Base-by-base conservation (phyloP, 1,140 invertebrate genomes). In the Papilio xuthus region DNA sequence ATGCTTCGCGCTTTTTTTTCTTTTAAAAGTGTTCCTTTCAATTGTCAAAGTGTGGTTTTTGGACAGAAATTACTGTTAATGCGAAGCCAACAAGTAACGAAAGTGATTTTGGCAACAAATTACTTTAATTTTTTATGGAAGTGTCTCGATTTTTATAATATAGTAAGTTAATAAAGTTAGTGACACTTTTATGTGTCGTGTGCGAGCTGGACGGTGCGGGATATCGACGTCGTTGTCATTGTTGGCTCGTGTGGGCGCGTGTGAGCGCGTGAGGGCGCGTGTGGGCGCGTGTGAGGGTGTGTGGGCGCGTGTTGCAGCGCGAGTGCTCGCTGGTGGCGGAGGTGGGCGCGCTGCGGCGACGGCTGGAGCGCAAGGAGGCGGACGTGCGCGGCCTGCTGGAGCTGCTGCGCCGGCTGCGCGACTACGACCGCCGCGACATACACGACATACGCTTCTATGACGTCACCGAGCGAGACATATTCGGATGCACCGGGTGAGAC, bases 361-460 rank as follows among this genome's bases (percentile, higher is more conserved):
- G 86, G 6, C 79, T 92, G 28, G 85, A 84, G 77, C 87, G 90
- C 26, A 90, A 90, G 80, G 90, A 90, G 79, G 86, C 88, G 0
- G 92, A 93, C 81, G 78, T 91, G 41, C 88, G 89, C 20, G 90
- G 90, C 1, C 86, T 93, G 74, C 67, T 92, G 32, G 91, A 92
- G 80, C 86, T 93, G 73, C 82, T 93, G 84, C 85, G 92, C 1
- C 78, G 92, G 12, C 84, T 93, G n/a, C 81, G 92, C 0, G 91
- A 93, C 50, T 86, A 85, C 72, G 91, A 92, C 84, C 81, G 84
- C 79, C 87, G 86, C 83, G 85, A 88, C 4, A 85, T 88, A 13
- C 85, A 88, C 69, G 89, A 86, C 18, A 92, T 93, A 81, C 90
- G 90, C 81, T 93, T 93, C 84, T 88, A 89, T 75, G 92, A 93